Evolutionary conservation across 2,113 vertebrate species (phyloP), one percentile per base, ranked within the genome.

Genomic region (Polyodon spathula): DNA sequence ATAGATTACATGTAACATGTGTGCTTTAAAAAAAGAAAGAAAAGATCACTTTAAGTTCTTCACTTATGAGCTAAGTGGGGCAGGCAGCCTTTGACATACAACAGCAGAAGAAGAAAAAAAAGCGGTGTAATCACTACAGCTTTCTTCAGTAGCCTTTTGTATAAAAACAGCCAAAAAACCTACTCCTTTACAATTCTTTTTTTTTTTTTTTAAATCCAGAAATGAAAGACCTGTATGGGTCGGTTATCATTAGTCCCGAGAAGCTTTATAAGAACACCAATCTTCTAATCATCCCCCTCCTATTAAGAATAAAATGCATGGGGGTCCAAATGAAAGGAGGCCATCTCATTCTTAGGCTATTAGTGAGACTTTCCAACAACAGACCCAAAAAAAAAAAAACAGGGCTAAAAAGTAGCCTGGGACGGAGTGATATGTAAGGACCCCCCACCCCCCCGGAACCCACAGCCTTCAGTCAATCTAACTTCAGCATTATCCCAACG

Each of bases 341-440:
- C 15, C 46, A 56, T 64, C 46, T 60, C 55, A 56, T 57, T 67
- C 63, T 59, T 54, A 72, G 62, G 16, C 11, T 27, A n/a, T 16
- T 15, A 37, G 6, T 3, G 16, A 54, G 6, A 67, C 64, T 69
- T 64, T 69, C 62, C 67, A 64, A 66, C 68, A 58, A 65, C 71
- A 69, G 62, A 67, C 69, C 50, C 8, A 27, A 6, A 37, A 54
- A 43, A 27, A 12, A 8, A 12, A 54, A 27, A 54, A 54, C 9
- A 17, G 53, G 53, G 40, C 38, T 42, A 55, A 56, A 56, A 38
- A 55, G 16, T 39, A 17, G 6, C 27, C 61, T 44, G 55, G 27
- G 8, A 40, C 16, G 6, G 11, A 40, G 43, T 40, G 54, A 50
- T 51, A 40, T 11, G 27, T 12, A 16, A 54, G 16, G 53, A 12